These are phyloP conservation scores for Polydrusus pterygomalis DNA, from an alignment of 2,888 invertebrate species.

Conservation along the genomic window DNA sequence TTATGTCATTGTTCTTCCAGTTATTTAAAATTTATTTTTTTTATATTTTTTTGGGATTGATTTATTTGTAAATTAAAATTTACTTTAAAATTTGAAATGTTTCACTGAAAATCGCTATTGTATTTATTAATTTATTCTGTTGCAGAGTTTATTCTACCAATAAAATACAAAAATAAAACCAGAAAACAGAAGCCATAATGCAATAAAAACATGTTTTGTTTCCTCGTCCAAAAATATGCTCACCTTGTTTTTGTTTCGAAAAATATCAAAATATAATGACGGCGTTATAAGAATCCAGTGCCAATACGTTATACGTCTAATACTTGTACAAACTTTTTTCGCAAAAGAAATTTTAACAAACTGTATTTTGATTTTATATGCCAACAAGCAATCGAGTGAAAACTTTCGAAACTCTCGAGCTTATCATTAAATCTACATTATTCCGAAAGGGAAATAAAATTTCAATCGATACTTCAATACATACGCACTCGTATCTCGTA, in stretches of 20 bases:
- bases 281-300: not conserved
- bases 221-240: not conserved
- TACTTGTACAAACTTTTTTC: constrained; percentile 6
- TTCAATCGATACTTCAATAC: constrained; percentile 39
- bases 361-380: constrained; percentile 21
- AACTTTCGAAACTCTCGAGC: constrained; percentile 15
- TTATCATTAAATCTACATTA: constrained; percentile 47
- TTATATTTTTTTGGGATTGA: no score
- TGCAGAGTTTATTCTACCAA: no score
- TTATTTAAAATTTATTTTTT: no score
- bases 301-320: constrained; percentile 3
- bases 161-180: no score
- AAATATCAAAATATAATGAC: not conserved
- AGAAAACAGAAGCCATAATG: no score
- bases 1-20: no score
- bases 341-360: constrained; percentile 13
- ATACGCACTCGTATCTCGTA: constrained; percentile 41
- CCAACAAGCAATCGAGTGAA: constrained; percentile 30
- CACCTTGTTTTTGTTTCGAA: not conserved
- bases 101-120: no score
- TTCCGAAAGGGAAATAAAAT: constrained; percentile 43
- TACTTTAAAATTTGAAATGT: no score
- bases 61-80: no score
- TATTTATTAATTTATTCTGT: no score
- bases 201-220: not conserved